Evolutionary conservation across 1,140 invertebrate species (phyloP), one percentile per base, ranked within the genome.

Genomic region (Dufourea novaeangliae): DNA sequence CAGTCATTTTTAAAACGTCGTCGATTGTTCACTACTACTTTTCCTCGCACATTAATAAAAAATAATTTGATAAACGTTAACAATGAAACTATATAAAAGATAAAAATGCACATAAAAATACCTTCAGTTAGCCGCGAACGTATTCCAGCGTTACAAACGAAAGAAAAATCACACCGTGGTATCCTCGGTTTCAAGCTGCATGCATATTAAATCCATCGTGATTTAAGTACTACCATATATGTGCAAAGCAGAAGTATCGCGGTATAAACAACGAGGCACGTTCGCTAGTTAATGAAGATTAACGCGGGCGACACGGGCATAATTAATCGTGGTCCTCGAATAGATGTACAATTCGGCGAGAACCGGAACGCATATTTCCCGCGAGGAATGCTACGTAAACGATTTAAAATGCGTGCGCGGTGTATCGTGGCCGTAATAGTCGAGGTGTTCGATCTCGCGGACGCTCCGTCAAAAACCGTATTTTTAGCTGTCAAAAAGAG

Each of bases 401-500:
- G 50, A 78, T 25, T 54, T 14, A 32, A 56, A 14, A 50, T 37
- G 34, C n/a, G 14, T 50, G 63, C 32, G 14, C 11, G 52, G 39
- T 25, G 41, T 59, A 37, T 72, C 32, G 52, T 59, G 29, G 54
- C 71, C 82, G 83, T 78, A 85, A 81, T 81, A 81, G 78, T 52
- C 59, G 39, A 79, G 39, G 20, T 57, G 66, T 54, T 62, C 44
- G 39, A 39, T 59, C 50, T 29, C 29, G 46, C 70, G 12, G 56
- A 46, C 39, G 52, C 27, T 54, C 5, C 63, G 59, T 78, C 77
- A 81, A 85, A 84, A 85, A 83, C 54, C 44, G 81, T 88, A 88
- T 88, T 88, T 88, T 88, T 87, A 88, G 84, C 77, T 86, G 79
- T 86, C 67, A 82, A 87, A 87, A 84, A 84, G 70, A 57, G 57